These are phyloP conservation scores for Peribatodes rhomboidaria DNA, from an alignment of 2,888 invertebrate species.

Conservation along the genomic window DNA sequence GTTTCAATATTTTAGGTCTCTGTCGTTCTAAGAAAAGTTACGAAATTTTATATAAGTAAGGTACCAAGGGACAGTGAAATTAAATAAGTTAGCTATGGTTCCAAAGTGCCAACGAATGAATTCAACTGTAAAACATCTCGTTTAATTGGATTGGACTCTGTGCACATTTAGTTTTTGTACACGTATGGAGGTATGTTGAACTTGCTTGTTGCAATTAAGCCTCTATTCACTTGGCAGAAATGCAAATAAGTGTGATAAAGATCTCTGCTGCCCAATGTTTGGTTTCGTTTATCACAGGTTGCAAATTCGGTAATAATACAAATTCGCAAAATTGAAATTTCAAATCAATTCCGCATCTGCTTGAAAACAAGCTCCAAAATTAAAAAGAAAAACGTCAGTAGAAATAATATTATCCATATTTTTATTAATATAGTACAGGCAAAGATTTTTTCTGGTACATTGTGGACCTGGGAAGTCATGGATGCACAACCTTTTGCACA, in stretches of 20 bases:
- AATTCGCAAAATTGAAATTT: not conserved
- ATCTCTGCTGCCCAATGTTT: not conserved
- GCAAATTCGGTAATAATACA: too few relatives aligned
- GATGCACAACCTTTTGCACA: too few relatives aligned
- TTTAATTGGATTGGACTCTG: slow-evolving; percentile 20
- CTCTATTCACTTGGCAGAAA: slow-evolving; percentile 4
- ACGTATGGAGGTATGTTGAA: not conserved
- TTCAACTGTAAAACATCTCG: slow-evolving; percentile 7
- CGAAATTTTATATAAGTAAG: not conserved
- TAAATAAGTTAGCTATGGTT: slow-evolving; percentile 1
- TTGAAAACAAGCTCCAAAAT: too few relatives aligned
- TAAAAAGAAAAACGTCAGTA: too few relatives aligned
- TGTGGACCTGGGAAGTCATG: too few relatives aligned
- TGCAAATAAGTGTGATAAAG: slow-evolving; percentile 17
- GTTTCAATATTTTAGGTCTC: not conserved
- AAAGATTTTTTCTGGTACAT: too few relatives aligned
- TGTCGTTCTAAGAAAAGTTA: not conserved
- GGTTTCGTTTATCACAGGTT: not conserved
- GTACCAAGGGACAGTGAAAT: not conserved
- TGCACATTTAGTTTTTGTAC: slow-evolving; percentile 24
- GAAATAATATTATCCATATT: too few relatives aligned
- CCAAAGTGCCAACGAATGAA: not conserved
- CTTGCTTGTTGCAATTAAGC: slow-evolving; percentile 7
- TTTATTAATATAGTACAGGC: too few relatives aligned
- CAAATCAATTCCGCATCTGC: not conserved